Evolutionary conservation across 23 tunicate species (phyloP).

Genomic region (Diplosoma virens): DNA sequence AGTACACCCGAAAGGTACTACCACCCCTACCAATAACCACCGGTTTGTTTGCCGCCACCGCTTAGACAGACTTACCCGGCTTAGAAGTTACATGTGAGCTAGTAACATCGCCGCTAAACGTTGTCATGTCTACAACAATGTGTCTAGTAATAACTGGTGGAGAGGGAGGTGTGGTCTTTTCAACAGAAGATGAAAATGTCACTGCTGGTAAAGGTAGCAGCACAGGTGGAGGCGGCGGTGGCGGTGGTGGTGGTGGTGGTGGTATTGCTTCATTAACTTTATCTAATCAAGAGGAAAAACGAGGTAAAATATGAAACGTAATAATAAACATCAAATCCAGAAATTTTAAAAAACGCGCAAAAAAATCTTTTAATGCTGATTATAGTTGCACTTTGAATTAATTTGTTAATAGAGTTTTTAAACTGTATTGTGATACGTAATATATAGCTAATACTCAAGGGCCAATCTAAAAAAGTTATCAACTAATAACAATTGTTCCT

Average conservation of each 20-base stretch:
- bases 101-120: not conserved
- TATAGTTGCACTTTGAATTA: too few relatives aligned
- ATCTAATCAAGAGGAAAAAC: too few relatives aligned
- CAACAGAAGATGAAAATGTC: not conserved
- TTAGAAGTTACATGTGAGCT: conserved; percentile 29
- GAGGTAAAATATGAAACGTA: too few relatives aligned
- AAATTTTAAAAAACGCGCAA: too few relatives aligned
- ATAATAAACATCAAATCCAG: too few relatives aligned
- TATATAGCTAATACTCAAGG: too few relatives aligned
- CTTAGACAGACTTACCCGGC: not conserved
- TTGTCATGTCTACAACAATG: not conserved
- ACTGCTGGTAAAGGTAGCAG: conserved; percentile 20
- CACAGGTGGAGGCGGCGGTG: conserved; percentile 57
- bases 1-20: too few relatives aligned
- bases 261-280: not conserved
- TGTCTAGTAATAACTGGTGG: conserved; percentile 24
- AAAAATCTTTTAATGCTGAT: too few relatives aligned
- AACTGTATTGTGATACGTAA: too few relatives aligned
- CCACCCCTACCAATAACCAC: not conserved
- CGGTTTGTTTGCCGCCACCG: not conserved
- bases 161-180: conserved; percentile 45
- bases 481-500: too few relatives aligned
- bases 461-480: too few relatives aligned
- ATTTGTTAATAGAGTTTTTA: too few relatives aligned
- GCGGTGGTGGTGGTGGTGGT: conserved; percentile 51